A percentile compares a stretch with the other conserved stretches of the same genome.
Evolutionary conservation across 1,140 invertebrate species (phyloP).

Genomic region (Eueides isabella): DNA sequence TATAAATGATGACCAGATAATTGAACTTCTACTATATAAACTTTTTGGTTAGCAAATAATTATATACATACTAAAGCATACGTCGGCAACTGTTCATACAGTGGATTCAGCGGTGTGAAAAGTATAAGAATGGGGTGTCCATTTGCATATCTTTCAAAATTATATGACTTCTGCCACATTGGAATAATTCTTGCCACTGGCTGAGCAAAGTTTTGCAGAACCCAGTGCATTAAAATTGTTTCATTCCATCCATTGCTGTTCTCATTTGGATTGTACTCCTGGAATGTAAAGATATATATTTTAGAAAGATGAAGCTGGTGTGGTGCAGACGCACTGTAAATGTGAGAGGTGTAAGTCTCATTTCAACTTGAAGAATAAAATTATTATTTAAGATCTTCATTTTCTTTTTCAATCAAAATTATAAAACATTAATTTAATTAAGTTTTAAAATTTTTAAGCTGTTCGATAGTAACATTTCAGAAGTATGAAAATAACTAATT

Average conservation of each 20-base stretch:
- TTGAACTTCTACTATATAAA: no score
- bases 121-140: slow-evolving; percentile 87
- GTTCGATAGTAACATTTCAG: no score
- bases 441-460: no score
- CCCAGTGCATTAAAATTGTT: slow-evolving; percentile 80
- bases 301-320: background rate
- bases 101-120: slow-evolving; percentile 88
- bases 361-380: no score
- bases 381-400: no score
- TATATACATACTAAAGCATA: slow-evolving; percentile 84
- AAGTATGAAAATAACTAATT: no score
- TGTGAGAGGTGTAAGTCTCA: no score
- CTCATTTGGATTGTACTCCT: slow-evolving; percentile 81
- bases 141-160: slow-evolving; percentile 84
- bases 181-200: slow-evolving; percentile 85
- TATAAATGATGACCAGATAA: no score
- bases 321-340: no score
- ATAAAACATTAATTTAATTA: no score
- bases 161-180: slow-evolving; percentile 85
- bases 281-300: slow-evolving; percentile 21
- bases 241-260: slow-evolving; percentile 65
- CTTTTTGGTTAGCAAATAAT: no score
- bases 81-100: slow-evolving; percentile 83
- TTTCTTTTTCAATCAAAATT: no score
- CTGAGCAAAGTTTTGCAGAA: slow-evolving; percentile 82